Base-by-base conservation (phyloP, 92 coral and sea anemone genomes). In the Phenganax subtilis region DNA sequence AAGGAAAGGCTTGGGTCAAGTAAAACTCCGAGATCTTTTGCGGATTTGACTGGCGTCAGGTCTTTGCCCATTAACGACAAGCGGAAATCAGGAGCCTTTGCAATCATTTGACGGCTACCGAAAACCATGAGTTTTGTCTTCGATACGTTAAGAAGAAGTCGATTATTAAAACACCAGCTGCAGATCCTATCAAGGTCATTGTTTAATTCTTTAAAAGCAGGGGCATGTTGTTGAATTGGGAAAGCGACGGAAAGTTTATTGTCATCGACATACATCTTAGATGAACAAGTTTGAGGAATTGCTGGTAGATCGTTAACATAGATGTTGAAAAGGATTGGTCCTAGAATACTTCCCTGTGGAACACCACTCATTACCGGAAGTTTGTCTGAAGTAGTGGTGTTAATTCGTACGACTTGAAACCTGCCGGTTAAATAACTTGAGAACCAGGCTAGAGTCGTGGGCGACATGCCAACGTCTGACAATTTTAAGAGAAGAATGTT, bases 31-130 rank as follows among this genome's bases (percentile, higher is more conserved):
- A 84, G 83, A 68, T 84, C 83, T 57, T 84, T 76, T 10, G 71
- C 84, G 20, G 77, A 65, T 76, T 66, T 67, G 14, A 51, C 17
- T 20, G 71, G 87, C 27, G 14, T 55, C 20, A 84, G 75, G 54
- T 84, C 83, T 66, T 84, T 76, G 9, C 87, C 83, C 12, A 84
- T 52, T 12, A 84, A 69, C 10, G 77, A 77, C 71, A 84, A 77
- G 12, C 63, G 53, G 52, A 68, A 85, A 15, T 80, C 67, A 47
- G n/a, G n/a, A n/a, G n/a, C n/a, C n/a, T n/a, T n/a, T n/a, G n/a
- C n/a, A n/a, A n/a, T n/a, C n/a, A n/a, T n/a, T n/a, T n/a, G n/a
- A n/a, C n/a, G 79, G 78, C 84, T 85, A 0, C 84, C 87, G 53
- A 51, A 85, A 25, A 79, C 30, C 72, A 80, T 78, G 29, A 70